phyloP scores from a whole-genome alignment of 1,140 invertebrate species.

The Sinella curviseta region DNA sequence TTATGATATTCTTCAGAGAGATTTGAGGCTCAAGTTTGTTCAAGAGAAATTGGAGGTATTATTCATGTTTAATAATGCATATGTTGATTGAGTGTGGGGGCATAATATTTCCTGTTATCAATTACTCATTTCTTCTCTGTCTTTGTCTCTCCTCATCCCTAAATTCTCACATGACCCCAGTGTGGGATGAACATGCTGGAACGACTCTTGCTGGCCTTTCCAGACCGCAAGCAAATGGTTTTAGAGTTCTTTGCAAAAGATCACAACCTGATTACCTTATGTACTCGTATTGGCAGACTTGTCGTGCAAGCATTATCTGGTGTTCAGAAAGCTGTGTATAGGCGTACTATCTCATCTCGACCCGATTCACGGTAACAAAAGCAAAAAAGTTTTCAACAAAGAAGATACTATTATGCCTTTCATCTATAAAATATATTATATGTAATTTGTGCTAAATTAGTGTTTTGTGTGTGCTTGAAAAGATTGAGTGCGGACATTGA shows the following conservation, averaged over 20 bases:
- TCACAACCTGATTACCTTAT: neutral
- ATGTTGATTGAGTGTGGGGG: neutral
- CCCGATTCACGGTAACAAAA: too few species aligned
- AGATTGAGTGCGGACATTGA: too few species aligned
- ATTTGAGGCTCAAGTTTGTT: conserved; percentile 6
- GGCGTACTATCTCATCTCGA: too few species aligned
- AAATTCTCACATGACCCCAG: neutral
- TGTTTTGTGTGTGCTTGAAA: too few species aligned
- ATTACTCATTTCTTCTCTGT: neutral
- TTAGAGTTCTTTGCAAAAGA: neutral
- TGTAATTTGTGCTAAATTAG: too few species aligned
- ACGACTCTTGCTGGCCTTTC: neutral
- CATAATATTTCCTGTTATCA: neutral
- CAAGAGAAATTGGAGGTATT: neutral
- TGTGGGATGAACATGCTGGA: conserved; percentile 3
- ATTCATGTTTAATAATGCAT: neutral
- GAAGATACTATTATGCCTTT: too few species aligned
- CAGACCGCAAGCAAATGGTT: neutral
- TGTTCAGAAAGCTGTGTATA: too few species aligned
- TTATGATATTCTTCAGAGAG: conserved; percentile 1
- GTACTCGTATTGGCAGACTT: neutral
- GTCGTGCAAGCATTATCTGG: neutral
- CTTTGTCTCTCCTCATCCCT: too few species aligned
- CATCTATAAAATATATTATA: too few species aligned
- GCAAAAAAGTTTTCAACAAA: too few species aligned